Conservation (phyloP, 2,113 vertebrate species). For the Numenius arquata region DNA sequence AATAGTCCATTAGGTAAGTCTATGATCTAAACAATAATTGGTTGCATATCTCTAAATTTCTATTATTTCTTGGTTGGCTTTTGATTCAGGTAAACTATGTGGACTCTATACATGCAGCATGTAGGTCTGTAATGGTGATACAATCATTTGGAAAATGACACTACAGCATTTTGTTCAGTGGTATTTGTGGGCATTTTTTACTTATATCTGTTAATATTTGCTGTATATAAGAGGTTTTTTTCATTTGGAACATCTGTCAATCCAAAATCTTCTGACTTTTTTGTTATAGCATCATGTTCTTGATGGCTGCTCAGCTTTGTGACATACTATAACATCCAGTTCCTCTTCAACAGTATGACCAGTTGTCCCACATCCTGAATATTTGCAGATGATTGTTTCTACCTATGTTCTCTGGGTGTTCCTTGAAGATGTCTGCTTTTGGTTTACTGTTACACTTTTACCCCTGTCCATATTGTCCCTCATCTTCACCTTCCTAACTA, state of each 20-base stretch:
- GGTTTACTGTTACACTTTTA: neutral
- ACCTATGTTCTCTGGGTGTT: neutral
- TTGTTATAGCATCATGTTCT: neutral
- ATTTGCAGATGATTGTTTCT: neutral
- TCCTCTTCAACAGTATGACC: neutral
- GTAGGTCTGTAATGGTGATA: neutral
- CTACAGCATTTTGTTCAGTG: neutral
- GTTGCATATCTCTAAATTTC: neutral
- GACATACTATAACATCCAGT: accelerated
- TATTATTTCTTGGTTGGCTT: neutral
- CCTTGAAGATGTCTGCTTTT: neutral
- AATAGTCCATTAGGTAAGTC: neutral
- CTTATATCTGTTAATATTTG: neutral
- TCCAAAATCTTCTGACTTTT: neutral
- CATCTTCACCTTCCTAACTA: neutral
- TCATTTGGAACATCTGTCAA: neutral
- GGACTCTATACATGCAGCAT: neutral
- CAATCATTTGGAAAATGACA: neutral
- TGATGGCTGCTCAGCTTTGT: neutral
- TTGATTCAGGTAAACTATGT: neutral
- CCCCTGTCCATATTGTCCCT: neutral
- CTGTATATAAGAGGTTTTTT: neutral
- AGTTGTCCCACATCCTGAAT: neutral
- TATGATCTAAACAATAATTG: neutral
- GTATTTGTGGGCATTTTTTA: neutral